These are phyloP conservation scores for Brenthis hecate DNA, from an alignment of 2,888 invertebrate species.

Conservation along the genomic window DNA sequence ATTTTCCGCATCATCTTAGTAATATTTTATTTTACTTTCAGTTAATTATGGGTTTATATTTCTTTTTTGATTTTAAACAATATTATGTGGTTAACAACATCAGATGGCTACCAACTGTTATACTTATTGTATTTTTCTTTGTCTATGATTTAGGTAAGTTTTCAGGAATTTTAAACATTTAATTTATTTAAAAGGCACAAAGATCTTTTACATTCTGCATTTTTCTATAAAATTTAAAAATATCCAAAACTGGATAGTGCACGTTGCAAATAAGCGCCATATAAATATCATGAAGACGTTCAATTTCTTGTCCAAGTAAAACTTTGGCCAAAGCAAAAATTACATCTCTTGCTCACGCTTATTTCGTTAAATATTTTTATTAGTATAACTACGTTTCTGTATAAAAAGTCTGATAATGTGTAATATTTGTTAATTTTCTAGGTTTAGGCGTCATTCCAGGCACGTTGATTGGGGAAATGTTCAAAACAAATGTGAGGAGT, in stretches of 20 bases:
- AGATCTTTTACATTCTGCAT: background rate
- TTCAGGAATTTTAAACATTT: background rate
- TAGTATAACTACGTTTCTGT: too few species aligned
- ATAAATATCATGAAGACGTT: too few species aligned
- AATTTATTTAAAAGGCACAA: background rate
- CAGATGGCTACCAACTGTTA: constrained; percentile 53
- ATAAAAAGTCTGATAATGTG: too few species aligned
- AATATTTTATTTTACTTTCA: constrained; percentile 30
- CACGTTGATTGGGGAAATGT: constrained; percentile 43
- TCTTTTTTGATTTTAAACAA: constrained; percentile 45
- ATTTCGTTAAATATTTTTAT: background rate
- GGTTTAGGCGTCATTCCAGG: constrained; percentile 45
- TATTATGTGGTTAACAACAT: constrained; percentile 38
- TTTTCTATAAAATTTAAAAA: too few species aligned
- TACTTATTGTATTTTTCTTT: constrained; percentile 51
- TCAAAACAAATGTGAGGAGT: constrained; percentile 43
- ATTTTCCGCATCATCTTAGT: background rate
- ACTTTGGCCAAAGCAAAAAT: too few species aligned
- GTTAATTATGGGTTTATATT: constrained; percentile 50
- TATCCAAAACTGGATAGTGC: too few species aligned
- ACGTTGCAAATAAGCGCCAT: too few species aligned
- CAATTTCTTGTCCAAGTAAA: too few species aligned
- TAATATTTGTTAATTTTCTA: constrained; percentile 24
- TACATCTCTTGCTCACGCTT: too few species aligned
- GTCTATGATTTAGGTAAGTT: constrained; percentile 53